Evolutionary conservation across 2,888 invertebrate genomes (phyloP).

Genomic region (Acleris cristana): DNA sequence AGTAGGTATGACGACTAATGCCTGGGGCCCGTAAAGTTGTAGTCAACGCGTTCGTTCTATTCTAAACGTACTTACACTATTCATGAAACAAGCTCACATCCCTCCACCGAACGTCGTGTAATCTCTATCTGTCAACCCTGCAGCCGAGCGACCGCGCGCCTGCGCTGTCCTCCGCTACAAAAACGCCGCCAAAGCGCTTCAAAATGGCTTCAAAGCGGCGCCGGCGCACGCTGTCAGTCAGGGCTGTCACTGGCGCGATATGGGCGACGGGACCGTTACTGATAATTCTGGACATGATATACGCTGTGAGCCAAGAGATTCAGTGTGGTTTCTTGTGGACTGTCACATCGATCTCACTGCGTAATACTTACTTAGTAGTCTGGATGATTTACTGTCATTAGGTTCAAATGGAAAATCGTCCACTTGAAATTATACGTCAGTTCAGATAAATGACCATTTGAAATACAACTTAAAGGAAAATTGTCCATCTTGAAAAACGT

Average conservation of each 20-base stretch:
- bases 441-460: too few relatives aligned
- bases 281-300: constrained; percentile 8
- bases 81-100: not conserved
- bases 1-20: too few relatives aligned
- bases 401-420: too few relatives aligned
- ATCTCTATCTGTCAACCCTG: constrained; percentile 49
- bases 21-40: too few relatives aligned
- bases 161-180: constrained; percentile 44
- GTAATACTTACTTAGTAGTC: too few relatives aligned
- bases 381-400: too few relatives aligned
- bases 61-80: not conserved
- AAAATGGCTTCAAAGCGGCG: constrained; percentile 27
- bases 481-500: too few relatives aligned
- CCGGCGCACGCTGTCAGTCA: constrained; percentile 47
- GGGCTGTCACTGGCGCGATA: constrained; percentile 44
- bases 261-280: constrained; percentile 13
- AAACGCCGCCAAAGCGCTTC: constrained; percentile 43
- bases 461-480: too few relatives aligned
- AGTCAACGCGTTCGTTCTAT: too few relatives aligned
- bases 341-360: too few relatives aligned
- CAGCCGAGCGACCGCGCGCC: constrained; percentile 40
- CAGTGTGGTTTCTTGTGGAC: not conserved
- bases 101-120: constrained; percentile 35
- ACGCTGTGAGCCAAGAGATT: not conserved
- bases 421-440: too few relatives aligned